Base-by-base conservation (phyloP, 1,140 invertebrate species). In the Formica exsecta region DNA sequence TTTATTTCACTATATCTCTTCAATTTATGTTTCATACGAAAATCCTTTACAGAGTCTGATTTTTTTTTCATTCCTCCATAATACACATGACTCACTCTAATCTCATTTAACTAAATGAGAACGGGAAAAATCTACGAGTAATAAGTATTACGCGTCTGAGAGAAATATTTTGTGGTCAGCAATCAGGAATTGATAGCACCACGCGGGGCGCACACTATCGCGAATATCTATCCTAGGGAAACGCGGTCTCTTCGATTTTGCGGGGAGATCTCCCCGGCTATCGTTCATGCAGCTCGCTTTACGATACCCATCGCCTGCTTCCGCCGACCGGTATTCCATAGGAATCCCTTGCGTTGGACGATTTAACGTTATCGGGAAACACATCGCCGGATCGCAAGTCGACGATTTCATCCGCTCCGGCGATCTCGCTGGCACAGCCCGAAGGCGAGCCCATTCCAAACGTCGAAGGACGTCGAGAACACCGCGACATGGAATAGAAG, bases 281-380 rank as follows among this genome's bases (percentile, higher is more conserved):
- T 83, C 79, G 79, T 83, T 83, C 79, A 83, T 83, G 79, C 79
- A 41, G 68, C 79, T 16, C 51, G 79, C 79, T 83, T 83, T 83
- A 83, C 79, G 57, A 83, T 83, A 83, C 41, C 79, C 51, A 83
- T 83, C 79, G 79, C 38, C 54, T 48, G 66, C 79, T 83, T 83
- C 79, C 79, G 54, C 68, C 68, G 32, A 32, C 64, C 65, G 66
- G 68, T 83, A 83, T 83, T 83, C 68, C 79, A 38, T 83, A 83
- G 79, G 54, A 83, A 83, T 83, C 66, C 68, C 79, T 61, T 74
- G 68, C 66, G 68, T 59, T 61, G 54, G 68, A 83, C 79, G 79
- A 83, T 83, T 83, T 83, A 83, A 83, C 68, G 79, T 83, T 83
- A 83, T 83, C 79, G 79, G 79, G 54, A 83, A 83, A 74, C 79